Conservation (phyloP, 2,888 invertebrate species). For the Alviniconcha strummeri region DNA sequence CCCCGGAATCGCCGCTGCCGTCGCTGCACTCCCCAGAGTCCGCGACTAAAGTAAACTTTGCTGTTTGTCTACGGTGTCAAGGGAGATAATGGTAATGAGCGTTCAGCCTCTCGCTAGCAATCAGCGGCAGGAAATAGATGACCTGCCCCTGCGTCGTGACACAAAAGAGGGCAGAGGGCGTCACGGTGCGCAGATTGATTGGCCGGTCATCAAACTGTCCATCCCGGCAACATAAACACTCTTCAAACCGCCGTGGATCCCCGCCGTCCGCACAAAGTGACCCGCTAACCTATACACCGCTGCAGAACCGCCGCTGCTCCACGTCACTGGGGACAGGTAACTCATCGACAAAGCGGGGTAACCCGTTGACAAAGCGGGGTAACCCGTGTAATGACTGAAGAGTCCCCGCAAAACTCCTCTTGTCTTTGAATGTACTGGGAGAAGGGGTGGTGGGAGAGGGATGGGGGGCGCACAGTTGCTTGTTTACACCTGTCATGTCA, state of each 20-base stretch:
- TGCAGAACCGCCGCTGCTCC: no score
- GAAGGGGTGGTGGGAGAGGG: neutral
- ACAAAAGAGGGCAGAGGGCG: neutral
- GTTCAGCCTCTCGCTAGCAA: neutral
- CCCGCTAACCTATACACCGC: neutral
- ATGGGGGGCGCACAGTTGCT: neutral
- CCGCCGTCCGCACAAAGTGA: neutral
- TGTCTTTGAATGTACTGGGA: no score
- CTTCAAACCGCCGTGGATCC: neutral
- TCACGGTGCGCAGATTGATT: neutral
- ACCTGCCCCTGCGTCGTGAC: neutral
- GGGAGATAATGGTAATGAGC: conserved; percentile 21
- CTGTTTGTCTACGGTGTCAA: conserved; percentile 20
- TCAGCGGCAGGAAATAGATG: conserved; percentile 3
- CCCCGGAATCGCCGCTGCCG: neutral
- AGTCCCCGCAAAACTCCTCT: no score
- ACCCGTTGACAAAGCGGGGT: no score
- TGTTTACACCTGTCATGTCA: conserved; percentile 22
- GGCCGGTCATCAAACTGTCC: conserved; percentile 21
- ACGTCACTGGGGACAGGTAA: no score
- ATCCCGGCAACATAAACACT: conserved; percentile 1
- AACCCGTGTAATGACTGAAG: no score
- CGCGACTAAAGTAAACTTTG: neutral
- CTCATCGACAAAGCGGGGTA: no score
- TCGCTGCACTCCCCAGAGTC: conserved; percentile 7